These are phyloP conservation scores for Tachina lurida DNA, from an alignment of 2,888 invertebrate species.

Conservation along the genomic window DNA sequence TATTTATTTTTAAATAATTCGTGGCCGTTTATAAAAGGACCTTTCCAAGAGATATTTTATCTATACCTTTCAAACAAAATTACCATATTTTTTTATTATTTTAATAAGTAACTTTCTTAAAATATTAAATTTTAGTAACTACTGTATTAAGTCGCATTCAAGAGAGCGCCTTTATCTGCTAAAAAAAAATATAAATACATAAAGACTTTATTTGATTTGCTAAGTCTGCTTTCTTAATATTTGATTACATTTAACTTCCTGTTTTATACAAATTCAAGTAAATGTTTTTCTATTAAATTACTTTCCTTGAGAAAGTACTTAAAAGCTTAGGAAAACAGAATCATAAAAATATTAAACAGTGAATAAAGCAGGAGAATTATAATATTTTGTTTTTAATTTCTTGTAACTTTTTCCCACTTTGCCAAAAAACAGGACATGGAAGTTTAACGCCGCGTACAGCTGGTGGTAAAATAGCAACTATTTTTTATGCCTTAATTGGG, in stretches of 20 bases:
- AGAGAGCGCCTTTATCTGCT: too few relatives aligned
- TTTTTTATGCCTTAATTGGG: conserved; percentile 93
- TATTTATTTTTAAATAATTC: too few relatives aligned
- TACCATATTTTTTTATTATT: too few relatives aligned
- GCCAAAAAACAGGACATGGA: conserved; percentile 88
- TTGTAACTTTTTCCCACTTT: neutral
- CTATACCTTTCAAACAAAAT: too few relatives aligned
- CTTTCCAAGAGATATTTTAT: too few relatives aligned
- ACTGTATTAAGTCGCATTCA: too few relatives aligned
- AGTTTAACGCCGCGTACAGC: conserved; percentile 93
- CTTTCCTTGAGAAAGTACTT: neutral
- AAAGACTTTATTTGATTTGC: neutral
- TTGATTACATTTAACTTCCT: conserved; percentile 49
- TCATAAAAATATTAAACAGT: neutral
- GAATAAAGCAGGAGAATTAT: conserved; percentile 1
- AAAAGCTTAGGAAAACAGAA: conserved; percentile 2
- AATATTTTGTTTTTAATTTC: conserved; percentile 5
- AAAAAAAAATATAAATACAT: neutral
- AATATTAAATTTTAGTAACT: too few relatives aligned
- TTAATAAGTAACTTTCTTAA: too few relatives aligned
- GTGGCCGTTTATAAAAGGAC: too few relatives aligned
- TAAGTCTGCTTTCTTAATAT: neutral
- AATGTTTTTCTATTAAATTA: conserved; percentile 14
- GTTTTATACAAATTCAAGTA: neutral
- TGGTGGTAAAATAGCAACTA: conserved; percentile 92